Conservation (phyloP, 2,888 invertebrate genomes). For the Orthonevra nobilis region DNA sequence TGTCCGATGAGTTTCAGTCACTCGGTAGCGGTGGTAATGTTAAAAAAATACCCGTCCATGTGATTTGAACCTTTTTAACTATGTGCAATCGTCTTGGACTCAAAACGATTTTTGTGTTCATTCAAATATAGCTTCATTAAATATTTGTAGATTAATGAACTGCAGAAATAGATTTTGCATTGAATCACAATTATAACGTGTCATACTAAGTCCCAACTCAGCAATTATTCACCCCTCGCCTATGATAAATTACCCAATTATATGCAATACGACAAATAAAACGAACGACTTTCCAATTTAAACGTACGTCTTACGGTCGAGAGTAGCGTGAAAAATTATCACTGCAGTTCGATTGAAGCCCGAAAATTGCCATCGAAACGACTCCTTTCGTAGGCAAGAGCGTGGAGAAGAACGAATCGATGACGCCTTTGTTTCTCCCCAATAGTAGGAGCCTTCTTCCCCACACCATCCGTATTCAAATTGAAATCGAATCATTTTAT, state of each 20-base stretch:
- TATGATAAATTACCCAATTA: conserved; percentile 52
- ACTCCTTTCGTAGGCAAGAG: conserved; percentile 3
- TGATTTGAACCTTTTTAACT: too few species aligned
- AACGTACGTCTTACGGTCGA: conserved; percentile 47
- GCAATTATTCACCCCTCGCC: too few species aligned
- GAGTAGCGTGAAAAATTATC: conserved; percentile 46
- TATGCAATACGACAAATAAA: conserved; percentile 31
- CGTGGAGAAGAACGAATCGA: conserved; percentile 21
- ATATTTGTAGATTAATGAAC: too few species aligned
- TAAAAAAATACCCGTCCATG: too few species aligned
- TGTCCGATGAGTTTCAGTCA: too few species aligned
- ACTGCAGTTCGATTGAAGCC: conserved; percentile 56
- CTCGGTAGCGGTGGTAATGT: too few species aligned
- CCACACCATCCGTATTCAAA: conserved; percentile 45
- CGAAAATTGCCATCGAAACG: conserved; percentile 12
- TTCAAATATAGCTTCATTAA: too few species aligned
- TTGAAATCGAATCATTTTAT: conserved; percentile 67
- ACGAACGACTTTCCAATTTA: conserved; percentile 45
- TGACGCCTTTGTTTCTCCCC: conserved; percentile 23
- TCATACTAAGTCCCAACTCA: too few species aligned
- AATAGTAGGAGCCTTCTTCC: conserved; percentile 2
- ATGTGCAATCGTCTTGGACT: too few species aligned
- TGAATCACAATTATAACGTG: too few species aligned
- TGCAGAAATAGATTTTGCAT: too few species aligned
- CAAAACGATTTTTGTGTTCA: too few species aligned